Conservation (phyloP, 2,888 invertebrate genomes). For the Herminia tarsipennalis region DNA sequence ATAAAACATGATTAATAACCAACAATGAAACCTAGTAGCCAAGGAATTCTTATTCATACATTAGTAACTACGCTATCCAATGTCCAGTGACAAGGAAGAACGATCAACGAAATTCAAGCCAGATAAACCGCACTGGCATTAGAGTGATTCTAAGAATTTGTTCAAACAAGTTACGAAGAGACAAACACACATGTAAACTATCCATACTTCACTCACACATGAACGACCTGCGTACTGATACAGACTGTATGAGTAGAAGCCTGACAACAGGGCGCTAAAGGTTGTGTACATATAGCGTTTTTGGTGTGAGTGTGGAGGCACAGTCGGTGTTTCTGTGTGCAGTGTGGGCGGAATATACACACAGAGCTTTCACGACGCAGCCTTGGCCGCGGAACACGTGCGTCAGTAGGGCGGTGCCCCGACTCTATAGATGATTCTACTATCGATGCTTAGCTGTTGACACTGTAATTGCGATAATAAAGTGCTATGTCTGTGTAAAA, state of each 20-base stretch:
- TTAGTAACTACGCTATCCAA: conserved; percentile 10
- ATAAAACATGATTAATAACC: neutral
- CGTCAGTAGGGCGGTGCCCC: conserved; percentile 69
- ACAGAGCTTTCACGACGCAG: conserved; percentile 82
- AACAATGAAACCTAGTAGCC: neutral
- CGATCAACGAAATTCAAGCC: conserved; percentile 59
- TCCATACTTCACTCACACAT: conserved; percentile 53
- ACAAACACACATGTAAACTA: conserved; percentile 54
- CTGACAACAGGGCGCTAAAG: conserved; percentile 48
- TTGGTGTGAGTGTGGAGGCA: conserved; percentile 14
- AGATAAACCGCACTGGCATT: conserved; percentile 63
- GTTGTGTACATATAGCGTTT: conserved; percentile 17
- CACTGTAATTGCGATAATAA: conserved; percentile 1
- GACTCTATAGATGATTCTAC: conserved; percentile 41
- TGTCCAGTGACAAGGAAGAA: conserved; percentile 49
- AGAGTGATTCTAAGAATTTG: conserved; percentile 77
- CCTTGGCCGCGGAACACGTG: conserved; percentile 85
- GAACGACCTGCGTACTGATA: conserved; percentile 32
- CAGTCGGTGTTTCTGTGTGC: conserved; percentile 17
- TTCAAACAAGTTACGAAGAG: conserved; percentile 76
- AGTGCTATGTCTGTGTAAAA: neutral
- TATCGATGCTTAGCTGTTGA: conserved; percentile 35
- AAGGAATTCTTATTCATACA: neutral
- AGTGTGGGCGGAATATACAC: conserved; percentile 65
- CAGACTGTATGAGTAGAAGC: conserved; percentile 41